Evolutionary conservation across 2,888 invertebrate species (phyloP).

Genomic region (Xestia sexstrigata): DNA sequence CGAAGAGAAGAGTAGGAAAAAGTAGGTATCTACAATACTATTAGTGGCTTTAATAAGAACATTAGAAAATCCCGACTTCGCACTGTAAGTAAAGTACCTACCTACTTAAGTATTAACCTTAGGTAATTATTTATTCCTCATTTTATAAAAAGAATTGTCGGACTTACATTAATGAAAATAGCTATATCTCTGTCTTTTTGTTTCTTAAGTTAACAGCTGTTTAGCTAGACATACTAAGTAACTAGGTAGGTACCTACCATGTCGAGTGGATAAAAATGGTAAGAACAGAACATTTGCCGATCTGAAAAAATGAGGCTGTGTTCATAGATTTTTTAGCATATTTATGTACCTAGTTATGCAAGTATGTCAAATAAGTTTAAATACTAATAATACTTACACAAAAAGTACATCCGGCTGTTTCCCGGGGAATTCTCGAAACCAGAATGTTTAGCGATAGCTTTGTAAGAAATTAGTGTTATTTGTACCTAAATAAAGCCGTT

Average conservation of each 20-base stretch:
- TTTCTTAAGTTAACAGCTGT: background rate
- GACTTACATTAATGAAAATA: background rate
- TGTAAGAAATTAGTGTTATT: background rate
- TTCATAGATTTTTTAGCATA: background rate
- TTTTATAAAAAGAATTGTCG: background rate
- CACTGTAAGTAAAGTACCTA: background rate
- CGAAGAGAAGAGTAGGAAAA: background rate
- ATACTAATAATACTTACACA: background rate
- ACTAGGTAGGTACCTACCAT: background rate
- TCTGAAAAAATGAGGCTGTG: background rate
- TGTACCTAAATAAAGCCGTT: background rate
- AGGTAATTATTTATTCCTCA: background rate
- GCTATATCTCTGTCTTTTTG: background rate
- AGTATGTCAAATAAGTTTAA: background rate
- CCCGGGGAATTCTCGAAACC: background rate
- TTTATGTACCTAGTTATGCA: background rate
- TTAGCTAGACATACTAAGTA: background rate
- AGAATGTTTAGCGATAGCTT: background rate
- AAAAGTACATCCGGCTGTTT: background rate
- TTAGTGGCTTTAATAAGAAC: background rate
- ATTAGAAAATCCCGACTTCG: background rate
- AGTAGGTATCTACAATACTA: background rate
- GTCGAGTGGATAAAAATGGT: too few species aligned
- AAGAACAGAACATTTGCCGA: background rate
- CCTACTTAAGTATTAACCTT: too few species aligned